Conservation (phyloP, 2,888 invertebrate species). For the Troides aeacus region DNA sequence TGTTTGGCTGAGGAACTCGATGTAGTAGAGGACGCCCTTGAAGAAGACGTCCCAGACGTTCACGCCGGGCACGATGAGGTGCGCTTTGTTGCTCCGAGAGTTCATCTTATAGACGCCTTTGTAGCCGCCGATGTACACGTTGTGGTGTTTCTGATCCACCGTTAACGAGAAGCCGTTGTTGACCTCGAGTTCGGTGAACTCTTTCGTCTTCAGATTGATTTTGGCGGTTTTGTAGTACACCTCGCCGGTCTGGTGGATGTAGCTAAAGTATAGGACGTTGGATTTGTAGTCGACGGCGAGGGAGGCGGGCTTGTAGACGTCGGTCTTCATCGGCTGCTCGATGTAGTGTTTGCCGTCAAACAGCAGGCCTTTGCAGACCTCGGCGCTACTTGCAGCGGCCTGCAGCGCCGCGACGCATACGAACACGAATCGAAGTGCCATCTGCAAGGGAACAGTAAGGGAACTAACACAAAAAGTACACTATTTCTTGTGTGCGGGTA, state of each 20-base stretch:
- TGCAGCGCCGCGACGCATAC: slow-evolving; percentile 9
- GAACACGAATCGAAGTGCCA: neutral
- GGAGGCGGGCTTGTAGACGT: slow-evolving; percentile 56
- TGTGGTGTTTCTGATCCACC: slow-evolving; percentile 52
- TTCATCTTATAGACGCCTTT: slow-evolving; percentile 64
- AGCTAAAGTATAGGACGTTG: slow-evolving; percentile 61
- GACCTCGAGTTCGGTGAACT: slow-evolving; percentile 49
- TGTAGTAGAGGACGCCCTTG: slow-evolving; percentile 57
- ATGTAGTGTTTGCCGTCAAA: slow-evolving; percentile 48
- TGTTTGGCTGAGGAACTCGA: slow-evolving; percentile 57
- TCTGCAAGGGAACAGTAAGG: slow-evolving; percentile 6
- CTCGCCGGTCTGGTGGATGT: slow-evolving; percentile 46
- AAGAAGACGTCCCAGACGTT: slow-evolving; percentile 62
- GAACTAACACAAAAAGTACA: too few species aligned
- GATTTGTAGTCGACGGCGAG: slow-evolving; percentile 55
- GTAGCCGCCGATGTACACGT: slow-evolving; percentile 59
- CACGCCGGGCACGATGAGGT: slow-evolving; percentile 45
- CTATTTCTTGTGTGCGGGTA: too few species aligned
- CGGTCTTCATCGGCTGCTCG: slow-evolving; percentile 47
- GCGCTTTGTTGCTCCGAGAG: slow-evolving; percentile 46
- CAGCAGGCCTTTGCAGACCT: slow-evolving; percentile 7
- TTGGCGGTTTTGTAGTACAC: slow-evolving; percentile 53
- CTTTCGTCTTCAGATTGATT: slow-evolving; percentile 54
- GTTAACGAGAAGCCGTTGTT: slow-evolving; percentile 61
- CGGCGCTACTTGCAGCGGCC: neutral